A percentile compares a stretch with the other conserved stretches of the same genome.
phyloP scores from a whole-genome alignment of 2,113 vertebrate species.

The Indri indri region DNA sequence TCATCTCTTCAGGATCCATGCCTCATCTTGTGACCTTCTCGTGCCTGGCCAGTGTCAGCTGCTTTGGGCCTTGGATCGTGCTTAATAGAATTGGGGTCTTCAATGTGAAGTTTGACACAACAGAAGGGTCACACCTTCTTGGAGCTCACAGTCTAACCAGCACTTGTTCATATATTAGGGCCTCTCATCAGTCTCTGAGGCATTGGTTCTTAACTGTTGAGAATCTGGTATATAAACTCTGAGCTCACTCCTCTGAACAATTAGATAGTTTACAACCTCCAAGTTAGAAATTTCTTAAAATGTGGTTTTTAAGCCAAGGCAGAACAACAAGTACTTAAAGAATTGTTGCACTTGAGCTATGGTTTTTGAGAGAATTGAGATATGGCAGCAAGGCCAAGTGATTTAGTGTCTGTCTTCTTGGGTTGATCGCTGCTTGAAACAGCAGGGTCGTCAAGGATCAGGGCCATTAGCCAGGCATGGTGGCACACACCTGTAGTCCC shows the following conservation, averaged over 20 bases:
- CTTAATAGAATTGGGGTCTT: not conserved
- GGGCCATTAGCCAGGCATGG: not conserved
- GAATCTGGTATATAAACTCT: not conserved
- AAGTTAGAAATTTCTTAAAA: conserved; percentile 26
- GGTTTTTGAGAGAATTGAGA: conserved; percentile 5
- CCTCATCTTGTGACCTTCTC: conserved; percentile 8
- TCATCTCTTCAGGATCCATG: not conserved
- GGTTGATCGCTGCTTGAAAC: not conserved
- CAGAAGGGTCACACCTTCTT: not conserved
- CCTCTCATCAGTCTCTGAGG: not conserved
- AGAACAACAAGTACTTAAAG: conserved; percentile 14
- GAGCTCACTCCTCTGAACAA: not conserved
- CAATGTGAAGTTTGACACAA: not conserved
- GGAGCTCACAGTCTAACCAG: not conserved
- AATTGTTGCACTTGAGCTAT: not conserved
- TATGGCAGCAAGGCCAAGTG: not conserved
- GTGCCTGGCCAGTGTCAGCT: not conserved
- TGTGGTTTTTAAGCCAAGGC: not conserved
- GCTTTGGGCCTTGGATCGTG: not conserved
- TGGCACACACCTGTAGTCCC: too few species aligned
- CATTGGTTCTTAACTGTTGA: conserved; percentile 12
- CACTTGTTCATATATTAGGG: not conserved
- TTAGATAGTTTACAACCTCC: not conserved
- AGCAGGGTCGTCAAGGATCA: not conserved
- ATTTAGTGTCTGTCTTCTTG: not conserved